Evolutionary conservation across 1,140 invertebrate genomes (phyloP).

Genomic region (Chironomus tepperi): DNA sequence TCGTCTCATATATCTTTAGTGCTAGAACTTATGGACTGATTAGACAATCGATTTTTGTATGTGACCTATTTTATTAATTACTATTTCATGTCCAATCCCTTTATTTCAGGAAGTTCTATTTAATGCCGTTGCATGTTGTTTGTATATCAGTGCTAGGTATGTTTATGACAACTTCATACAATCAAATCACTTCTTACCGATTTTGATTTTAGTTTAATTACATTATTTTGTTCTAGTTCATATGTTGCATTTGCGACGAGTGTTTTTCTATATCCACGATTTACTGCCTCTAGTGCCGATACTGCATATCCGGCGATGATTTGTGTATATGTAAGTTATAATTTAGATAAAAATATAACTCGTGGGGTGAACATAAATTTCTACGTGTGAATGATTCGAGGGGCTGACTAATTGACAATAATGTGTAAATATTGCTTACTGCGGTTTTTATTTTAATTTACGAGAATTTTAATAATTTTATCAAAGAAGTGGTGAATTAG

Average conservation of each 20-base stretch:
- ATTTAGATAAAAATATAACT: not conserved
- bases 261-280: not conserved
- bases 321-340: conserved; percentile 9
- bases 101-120: not conserved
- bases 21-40: conserved; percentile 16
- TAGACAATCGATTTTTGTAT: conserved; percentile 15
- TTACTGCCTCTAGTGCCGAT: not conserved
- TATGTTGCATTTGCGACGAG: not conserved
- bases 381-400: too few relatives aligned
- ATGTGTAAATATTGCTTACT: too few relatives aligned
- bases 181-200: not conserved
- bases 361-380: too few relatives aligned
- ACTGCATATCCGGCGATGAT: not conserved
- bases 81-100: not conserved
- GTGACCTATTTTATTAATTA: not conserved
- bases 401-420: too few relatives aligned
- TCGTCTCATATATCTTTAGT: conserved; percentile 7
- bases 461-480: too few relatives aligned
- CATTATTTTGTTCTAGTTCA: not conserved
- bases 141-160: not conserved
- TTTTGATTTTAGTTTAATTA: conserved; percentile 1
- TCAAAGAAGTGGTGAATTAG: too few relatives aligned
- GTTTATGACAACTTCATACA: not conserved
- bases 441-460: too few relatives aligned
- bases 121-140: not conserved